Conservation (phyloP, 2,888 invertebrate species). For the Liodrosophila aerea region DNA sequence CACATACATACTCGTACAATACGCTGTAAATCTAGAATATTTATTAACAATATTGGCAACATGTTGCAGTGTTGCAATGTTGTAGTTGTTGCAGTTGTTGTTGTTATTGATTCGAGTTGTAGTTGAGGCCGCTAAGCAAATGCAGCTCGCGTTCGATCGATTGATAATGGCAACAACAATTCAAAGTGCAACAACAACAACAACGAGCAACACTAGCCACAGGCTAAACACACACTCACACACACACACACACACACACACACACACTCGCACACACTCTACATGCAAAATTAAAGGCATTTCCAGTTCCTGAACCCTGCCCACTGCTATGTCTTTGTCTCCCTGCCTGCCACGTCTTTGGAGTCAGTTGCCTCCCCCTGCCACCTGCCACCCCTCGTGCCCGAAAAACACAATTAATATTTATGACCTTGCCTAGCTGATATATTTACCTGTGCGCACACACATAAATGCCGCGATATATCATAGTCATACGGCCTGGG, state of each 20-base stretch:
- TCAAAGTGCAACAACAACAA: constrained; percentile 32
- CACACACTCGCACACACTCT: constrained; percentile 33
- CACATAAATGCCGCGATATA: constrained; percentile 74
- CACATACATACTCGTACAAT: constrained; percentile 1
- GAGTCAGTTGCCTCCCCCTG: no score
- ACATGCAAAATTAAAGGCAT: constrained; percentile 66
- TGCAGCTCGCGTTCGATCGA: constrained; percentile 75
- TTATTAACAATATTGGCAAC: constrained; percentile 66
- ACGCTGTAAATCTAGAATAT: constrained; percentile 59
- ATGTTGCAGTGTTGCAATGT: constrained; percentile 37
- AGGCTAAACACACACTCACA: constrained; percentile 46
- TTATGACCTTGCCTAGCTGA: constrained; percentile 75
- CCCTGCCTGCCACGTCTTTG: no score
- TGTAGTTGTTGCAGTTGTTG: constrained; percentile 36
- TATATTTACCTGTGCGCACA: constrained; percentile 76
- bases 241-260: constrained; percentile 4
- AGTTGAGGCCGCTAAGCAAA: constrained; percentile 63
- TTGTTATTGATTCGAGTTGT: constrained; percentile 45
- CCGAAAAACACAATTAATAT: constrained; percentile 72
- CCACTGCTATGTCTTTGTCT: no score
- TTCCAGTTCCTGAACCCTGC: constrained; percentile 44
- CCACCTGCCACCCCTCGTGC: constrained; percentile 11
- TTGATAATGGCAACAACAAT: constrained; percentile 70
- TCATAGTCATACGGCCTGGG: constrained; percentile 42
- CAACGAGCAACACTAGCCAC: constrained; percentile 44